A percentile compares a stretch with the other conserved stretches of the same genome.
phyloP scores from a whole-genome alignment of 2,888 invertebrate genomes.

The Steinernema hermaphroditum region DNA sequence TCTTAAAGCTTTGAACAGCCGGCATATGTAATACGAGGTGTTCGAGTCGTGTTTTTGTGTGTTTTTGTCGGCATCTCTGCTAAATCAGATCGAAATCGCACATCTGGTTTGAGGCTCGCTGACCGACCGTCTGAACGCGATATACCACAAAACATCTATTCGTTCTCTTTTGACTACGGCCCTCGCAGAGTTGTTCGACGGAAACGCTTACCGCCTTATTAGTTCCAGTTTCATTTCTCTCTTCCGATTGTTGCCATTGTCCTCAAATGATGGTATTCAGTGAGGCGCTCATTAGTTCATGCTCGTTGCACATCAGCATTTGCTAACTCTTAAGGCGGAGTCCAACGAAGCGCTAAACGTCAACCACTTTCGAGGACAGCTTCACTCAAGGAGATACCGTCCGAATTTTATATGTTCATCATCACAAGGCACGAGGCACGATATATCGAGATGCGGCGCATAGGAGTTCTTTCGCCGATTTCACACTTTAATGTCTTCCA shows the following conservation, averaged over 20 bases:
- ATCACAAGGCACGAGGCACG: no score
- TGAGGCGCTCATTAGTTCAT: constrained; percentile 14
- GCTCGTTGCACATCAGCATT: constrained; percentile 9
- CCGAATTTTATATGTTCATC: no score
- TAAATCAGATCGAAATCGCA: neutral
- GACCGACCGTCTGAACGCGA: neutral
- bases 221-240: neutral
- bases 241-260: constrained; percentile 1
- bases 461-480: constrained; percentile 4
- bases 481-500: constrained; percentile 27
- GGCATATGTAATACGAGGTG: neutral
- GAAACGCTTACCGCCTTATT: neutral
- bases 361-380: no score
- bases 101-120: constrained; percentile 20
- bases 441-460: no score
- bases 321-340: neutral
- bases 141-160: constrained; percentile 4
- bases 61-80: neutral
- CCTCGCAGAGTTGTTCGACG: neutral
- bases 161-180: neutral
- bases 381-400: no score
- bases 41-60: neutral
- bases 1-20: neutral
- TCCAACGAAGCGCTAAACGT: no score
- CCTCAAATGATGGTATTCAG: neutral